phyloP scores from a whole-genome alignment of 1,140 invertebrate species.

The Amyelois transitella region DNA sequence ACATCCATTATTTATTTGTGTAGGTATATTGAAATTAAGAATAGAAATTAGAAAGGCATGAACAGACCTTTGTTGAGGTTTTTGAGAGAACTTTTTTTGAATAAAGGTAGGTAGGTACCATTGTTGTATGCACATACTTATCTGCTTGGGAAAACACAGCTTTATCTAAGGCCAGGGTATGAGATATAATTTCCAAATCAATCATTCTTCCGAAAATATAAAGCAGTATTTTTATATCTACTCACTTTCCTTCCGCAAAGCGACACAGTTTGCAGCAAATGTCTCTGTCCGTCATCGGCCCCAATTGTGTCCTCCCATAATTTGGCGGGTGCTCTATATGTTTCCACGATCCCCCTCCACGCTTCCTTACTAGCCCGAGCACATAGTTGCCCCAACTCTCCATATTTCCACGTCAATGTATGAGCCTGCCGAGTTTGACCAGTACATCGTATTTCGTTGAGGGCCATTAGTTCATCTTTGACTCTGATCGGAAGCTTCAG shows the following conservation, averaged over 20 bases:
- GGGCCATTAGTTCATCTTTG: conserved; percentile 45
- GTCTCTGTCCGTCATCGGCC: conserved; percentile 61
- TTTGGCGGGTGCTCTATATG: conserved; percentile 50
- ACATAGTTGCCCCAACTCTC: conserved; percentile 46
- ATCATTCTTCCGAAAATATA: too few species aligned
- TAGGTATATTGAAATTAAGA: too few species aligned
- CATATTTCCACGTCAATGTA: conserved; percentile 59
- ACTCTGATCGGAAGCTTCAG: conserved; percentile 40
- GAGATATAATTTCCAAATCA: too few species aligned
- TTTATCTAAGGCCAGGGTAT: too few species aligned
- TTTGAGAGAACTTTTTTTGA: too few species aligned
- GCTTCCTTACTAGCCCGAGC: conserved; percentile 42
- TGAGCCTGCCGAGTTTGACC: conserved; percentile 42
- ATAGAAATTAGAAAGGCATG: too few species aligned
- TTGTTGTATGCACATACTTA: too few species aligned
- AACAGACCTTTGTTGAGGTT: too few species aligned
- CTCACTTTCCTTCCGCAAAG: conserved; percentile 82
- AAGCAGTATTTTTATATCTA: not conserved
- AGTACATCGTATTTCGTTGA: conserved; percentile 40
- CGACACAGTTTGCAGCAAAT: conserved; percentile 80
- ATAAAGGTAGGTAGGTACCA: too few species aligned
- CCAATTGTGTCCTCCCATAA: conserved; percentile 53
- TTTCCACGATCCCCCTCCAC: conserved; percentile 31
- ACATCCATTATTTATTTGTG: conserved; percentile 65
- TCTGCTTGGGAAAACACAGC: too few species aligned